Percentiles rank a stretch among this genome's conserved stretches.
These are phyloP conservation scores for Odontamblyopus rebecca DNA, from an alignment of 2,797 vertebrate species.

Conservation along the genomic window DNA sequence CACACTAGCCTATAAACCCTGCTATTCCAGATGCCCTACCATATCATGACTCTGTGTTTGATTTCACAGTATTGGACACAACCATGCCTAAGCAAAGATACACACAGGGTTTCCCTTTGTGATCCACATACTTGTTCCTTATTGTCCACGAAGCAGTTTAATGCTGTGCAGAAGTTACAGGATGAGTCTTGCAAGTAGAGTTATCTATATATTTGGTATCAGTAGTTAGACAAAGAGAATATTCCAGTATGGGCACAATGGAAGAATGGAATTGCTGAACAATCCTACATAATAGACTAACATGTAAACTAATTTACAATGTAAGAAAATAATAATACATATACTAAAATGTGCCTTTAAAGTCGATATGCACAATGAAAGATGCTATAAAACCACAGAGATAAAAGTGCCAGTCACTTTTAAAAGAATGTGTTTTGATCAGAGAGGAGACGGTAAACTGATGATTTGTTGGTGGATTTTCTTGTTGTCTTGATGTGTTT, in stretches of 20 bases:
- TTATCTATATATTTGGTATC: neutral
- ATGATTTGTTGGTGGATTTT: conserved; percentile 33
- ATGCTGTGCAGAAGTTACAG: conserved; percentile 5
- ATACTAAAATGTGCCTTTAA: conserved; percentile 50
- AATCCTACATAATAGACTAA: neutral
- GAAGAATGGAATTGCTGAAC: neutral
- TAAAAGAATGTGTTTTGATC: conserved; percentile 38
- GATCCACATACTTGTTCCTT: conserved; percentile 21
- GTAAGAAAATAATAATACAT: conserved; percentile 9
- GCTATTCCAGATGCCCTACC: neutral
- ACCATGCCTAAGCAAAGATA: conserved; percentile 38
- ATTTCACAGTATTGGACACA: conserved; percentile 29
- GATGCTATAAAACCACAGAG: conserved; percentile 39
- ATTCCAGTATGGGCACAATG: neutral
- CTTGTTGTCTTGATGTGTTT: conserved; percentile 39
- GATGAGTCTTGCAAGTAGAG: conserved; percentile 30
- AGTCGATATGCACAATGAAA: conserved; percentile 12
- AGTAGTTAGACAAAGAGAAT: neutral
- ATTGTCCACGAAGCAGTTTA: conserved; percentile 8
- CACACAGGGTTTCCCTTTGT: conserved; percentile 47
- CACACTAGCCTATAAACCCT: conserved; percentile 83
- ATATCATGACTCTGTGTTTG: conserved; percentile 11
- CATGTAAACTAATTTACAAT: neutral
- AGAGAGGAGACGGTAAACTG: conserved; percentile 39
- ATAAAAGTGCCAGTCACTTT: conserved; percentile 53